Conservation (phyloP, 2,888 invertebrate species). For the Prenolepis imparis region DNA sequence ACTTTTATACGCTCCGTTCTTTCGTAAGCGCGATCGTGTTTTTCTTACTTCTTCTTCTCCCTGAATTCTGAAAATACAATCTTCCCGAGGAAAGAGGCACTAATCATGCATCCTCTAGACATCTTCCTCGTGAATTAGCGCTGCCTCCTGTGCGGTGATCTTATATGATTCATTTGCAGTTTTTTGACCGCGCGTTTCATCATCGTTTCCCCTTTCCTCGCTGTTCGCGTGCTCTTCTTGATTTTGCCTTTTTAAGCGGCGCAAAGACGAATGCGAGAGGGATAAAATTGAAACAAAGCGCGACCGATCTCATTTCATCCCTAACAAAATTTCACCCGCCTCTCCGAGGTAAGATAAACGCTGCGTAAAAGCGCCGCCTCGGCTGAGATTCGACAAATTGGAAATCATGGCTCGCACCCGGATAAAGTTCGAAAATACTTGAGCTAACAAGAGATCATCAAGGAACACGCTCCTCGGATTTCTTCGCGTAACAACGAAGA, state of each 20-base stretch:
- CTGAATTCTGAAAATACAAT: slow-evolving; percentile 29
- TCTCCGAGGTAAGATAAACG: slow-evolving; percentile 22
- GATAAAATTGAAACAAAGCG: slow-evolving; percentile 54
- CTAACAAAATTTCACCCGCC: slow-evolving; percentile 34
- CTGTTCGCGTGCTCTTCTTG: not conserved
- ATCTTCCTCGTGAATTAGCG: not conserved
- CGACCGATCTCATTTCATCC: slow-evolving; percentile 39
- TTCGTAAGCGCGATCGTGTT: not conserved
- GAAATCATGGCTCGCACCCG: slow-evolving; percentile 22
- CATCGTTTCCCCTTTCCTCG: not conserved
- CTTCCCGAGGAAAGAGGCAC: not conserved
- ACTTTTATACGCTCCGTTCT: not conserved
- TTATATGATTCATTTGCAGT: slow-evolving; percentile 40
- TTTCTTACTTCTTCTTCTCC: not conserved
- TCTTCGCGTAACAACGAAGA: slow-evolving; percentile 3
- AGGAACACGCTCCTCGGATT: not conserved
- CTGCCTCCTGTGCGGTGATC: not conserved
- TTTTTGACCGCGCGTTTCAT: slow-evolving; percentile 11
- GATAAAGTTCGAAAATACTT: slow-evolving; percentile 6
- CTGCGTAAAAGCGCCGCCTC: slow-evolving; percentile 15
- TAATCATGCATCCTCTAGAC: slow-evolving; percentile 15
- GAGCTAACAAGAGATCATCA: slow-evolving; percentile 11
- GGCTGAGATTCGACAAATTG: slow-evolving; percentile 50
- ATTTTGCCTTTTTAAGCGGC: not conserved
- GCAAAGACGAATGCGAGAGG: not conserved